Base-by-base conservation (phyloP, 2,113 vertebrate genomes). In the Mormoops blainvillei region DNA sequence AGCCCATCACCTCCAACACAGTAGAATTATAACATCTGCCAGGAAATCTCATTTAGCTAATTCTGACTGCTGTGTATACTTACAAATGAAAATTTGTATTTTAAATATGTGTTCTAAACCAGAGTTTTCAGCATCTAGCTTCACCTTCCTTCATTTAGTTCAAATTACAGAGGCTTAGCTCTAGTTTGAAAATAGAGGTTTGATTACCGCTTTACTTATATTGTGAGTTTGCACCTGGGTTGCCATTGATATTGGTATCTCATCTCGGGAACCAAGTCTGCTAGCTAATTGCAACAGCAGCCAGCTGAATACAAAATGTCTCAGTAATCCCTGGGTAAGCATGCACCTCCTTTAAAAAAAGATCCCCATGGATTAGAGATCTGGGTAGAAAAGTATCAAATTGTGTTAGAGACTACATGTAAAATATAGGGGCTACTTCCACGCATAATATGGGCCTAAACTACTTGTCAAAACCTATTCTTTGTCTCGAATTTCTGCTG, bases 181-280 rank as follows among this genome's bases (percentile, higher is more conserved):
- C 56, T 84, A 81, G 50, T 54, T 84, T 84, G 85, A 95, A 92
- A 94, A 92, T 76, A 89, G 56, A 94, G 28, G 7, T 33, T 50
- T 73, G 68, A 56, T 58, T 86, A 68, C 84, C 56, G 56, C 43
- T 82, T 95, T 81, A 94, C 38, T 85, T 87, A 78, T 41, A 56
- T 67, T 71, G 20, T 90, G 41, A 91, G 19, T 78, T 67, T 54
- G 76, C 24, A 92, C 45, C 76, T 84, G 63, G 50, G 45, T 85
- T 87, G 58, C 31, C 31, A 20, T 48, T 95, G 58, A 6, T 61
- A 48, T 4, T 77, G 68, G 41, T 33, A 93, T 67, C 36, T 16
- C 41, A 78, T 16, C 31, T 82, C 10, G 0, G 38, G 67, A 77
- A 86, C 68, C 52, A 61, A 82, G 36, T 68, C 43, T 43, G 4